Evolutionary conservation across 2,888 invertebrate species (phyloP).

Genomic region (Steinernema carpocapsae): DNA sequence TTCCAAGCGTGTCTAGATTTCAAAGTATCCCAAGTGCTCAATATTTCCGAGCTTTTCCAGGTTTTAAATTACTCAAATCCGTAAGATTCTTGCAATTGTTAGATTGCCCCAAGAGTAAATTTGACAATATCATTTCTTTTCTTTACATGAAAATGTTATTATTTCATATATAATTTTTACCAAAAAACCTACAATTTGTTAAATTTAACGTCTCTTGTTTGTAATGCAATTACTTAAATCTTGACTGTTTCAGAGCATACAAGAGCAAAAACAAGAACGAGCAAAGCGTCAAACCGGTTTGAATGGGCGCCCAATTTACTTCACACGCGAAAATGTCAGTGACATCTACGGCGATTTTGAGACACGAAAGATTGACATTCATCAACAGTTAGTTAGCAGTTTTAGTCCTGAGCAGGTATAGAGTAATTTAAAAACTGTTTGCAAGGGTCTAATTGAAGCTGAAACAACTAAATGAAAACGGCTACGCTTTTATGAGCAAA

Average conservation of each 20-base stretch:
- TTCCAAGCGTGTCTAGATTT: too few species aligned
- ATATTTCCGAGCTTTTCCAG: too few species aligned
- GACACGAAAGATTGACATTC: slow-evolving; percentile 55
- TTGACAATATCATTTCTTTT: too few species aligned
- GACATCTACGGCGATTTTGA: slow-evolving; percentile 57
- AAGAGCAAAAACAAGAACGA: background rate
- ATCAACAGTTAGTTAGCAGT: background rate
- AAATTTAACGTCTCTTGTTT: too few species aligned
- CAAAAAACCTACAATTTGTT: too few species aligned
- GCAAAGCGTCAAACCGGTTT: slow-evolving; percentile 15
- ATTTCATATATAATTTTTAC: too few species aligned
- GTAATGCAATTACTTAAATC: too few species aligned
- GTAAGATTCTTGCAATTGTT: too few species aligned
- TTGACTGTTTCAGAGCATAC: background rate
- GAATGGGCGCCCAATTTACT: slow-evolving; percentile 54
- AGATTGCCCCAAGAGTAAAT: too few species aligned
- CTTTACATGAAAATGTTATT: too few species aligned
- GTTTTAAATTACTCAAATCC: too few species aligned
- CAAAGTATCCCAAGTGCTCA: too few species aligned
- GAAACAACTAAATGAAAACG: slow-evolving; percentile 54
- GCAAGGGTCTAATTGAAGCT: slow-evolving; percentile 40
- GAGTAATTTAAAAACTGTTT: background rate
- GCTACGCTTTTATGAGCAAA: slow-evolving; percentile 54
- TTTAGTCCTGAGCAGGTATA: background rate
- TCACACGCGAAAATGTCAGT: slow-evolving; percentile 56